Base-by-base conservation (phyloP, 2,113 vertebrate species). In the Heterotis niloticus region DNA sequence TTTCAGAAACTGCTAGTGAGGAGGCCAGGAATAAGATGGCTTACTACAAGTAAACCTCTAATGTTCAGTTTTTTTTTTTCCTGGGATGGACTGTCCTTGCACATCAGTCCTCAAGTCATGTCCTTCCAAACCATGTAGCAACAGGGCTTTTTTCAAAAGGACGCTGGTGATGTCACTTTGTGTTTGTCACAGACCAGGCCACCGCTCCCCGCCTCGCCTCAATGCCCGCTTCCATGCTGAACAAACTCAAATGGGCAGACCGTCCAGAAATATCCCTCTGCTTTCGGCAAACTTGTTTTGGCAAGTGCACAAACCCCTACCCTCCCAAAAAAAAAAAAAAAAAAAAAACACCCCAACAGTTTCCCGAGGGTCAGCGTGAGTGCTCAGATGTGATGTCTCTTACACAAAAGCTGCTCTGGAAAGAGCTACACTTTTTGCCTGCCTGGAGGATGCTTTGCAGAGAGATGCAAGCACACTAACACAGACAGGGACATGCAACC, bases 151-250 rank as follows among this genome's bases (percentile, higher is more conserved):
- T 56, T 84, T 86, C 86, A 57, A 72, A 85, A 83, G 89, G 34
- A 86, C 80, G 82, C 84, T 71, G 73, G 65, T 57, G 29, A 71
- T 87, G 87, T 86, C 85, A 85, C 83, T 83, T 87, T 82, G 85
- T 78, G 83, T 88, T 90, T 87, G 78, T 90, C 85, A 88, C 80
- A 28, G 51, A 14, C 83, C 44, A 14, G 3, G 16, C 14, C 34
- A 17, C 20, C 34, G 17, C 20, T 20, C 64, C 9, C 60, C n/a
- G 1, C 18, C 57, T 9, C 18, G 17, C 34, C 34, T 44, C 34
- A 2, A 44, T 44, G 64, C 34, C 11, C 44, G 28, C 23, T 24
- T 64, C 26, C 26, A 11, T 28, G 68, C 77, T 59, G 44, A 67
- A 67, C 66, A 74, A 57, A 77, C 70, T 79, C n/a, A 68, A 71